Evolutionary conservation across 1,140 invertebrate genomes (phyloP), one percentile per base, ranked within the genome.

Genomic region (Panulirus ornatus): DNA sequence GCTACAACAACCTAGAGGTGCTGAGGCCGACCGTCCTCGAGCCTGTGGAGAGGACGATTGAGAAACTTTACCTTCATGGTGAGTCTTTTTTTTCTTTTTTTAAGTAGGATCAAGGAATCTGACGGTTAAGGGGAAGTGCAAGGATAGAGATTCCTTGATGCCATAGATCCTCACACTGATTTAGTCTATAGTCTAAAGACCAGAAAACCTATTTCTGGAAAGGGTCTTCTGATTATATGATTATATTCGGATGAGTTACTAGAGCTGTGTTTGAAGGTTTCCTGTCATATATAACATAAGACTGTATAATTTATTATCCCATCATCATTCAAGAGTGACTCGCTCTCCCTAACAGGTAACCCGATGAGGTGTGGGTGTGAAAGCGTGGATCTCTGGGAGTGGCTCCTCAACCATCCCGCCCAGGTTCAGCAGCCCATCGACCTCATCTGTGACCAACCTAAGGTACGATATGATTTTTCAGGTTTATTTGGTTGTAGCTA

Each of bases 331-430:
- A n/a, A n/a, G n/a, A n/a, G n/a, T n/a, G n/a, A 38, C 44, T 84
- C 54, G 11, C 14, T n/a, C 66, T n/a, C 19, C 8, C 54, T 47
- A n/a, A 38, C 94, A 98, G 97, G 97, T 92, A 97, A 98, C 94
- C 97, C 97, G 51, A 94, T 97, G 87, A 95, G 96, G 85, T 97
- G 97, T 93, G 96, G 96, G 92, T 97, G 97, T 93, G 96, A 97
- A 92, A 96, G 97, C 47, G 96, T 97, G 94, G 96, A 97, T 92
- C 94, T 97, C 19, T 98, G 97, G 97, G 96, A 96, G 94, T 98
- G 97, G 97, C 95, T 98, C 92, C 95, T 96, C 92, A 97, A 97
- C 94, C 97, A 98, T 94, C 95, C 96, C 91, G 97, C 97, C 93
- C 93, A 96, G 90, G 95, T 96, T 8, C 66, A 88, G 9, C 34